These are phyloP conservation scores for Acanthopleura granulata DNA, from an alignment of 2,888 invertebrate genomes.

Conservation along the genomic window DNA sequence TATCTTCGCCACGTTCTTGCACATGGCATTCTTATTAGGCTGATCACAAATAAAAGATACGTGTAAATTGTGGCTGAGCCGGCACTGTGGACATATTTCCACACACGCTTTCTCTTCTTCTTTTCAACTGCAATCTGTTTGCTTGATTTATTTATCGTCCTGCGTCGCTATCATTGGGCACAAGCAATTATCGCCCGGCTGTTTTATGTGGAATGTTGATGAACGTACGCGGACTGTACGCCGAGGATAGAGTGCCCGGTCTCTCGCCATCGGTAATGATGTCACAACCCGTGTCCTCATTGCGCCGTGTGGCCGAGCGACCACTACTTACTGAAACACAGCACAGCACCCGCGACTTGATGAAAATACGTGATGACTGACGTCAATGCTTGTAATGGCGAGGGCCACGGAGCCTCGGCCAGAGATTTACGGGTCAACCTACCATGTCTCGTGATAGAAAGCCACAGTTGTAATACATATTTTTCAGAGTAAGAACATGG, in stretches of 20 bases:
- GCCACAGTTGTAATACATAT: no score
- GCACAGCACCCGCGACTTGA: no score
- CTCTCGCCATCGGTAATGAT: constrained; percentile 7
- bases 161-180: background rate
- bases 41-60: constrained; percentile 1
- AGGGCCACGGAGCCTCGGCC: no score
- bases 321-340: no score
- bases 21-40: background rate
- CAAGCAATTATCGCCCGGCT: constrained; percentile 1
- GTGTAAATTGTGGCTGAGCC: constrained; percentile 5
- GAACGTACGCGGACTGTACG: background rate
- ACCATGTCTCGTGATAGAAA: no score
- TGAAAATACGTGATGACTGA: no score
- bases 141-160: background rate
- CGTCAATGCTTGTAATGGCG: no score
- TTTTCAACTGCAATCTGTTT: background rate
- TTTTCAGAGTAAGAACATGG: no score
- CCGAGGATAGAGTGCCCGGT: background rate
- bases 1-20: no score
- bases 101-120: background rate
- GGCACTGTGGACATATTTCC: background rate
- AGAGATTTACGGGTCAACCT: no score
- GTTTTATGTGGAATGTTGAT: constrained; percentile 8
- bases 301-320: background rate
- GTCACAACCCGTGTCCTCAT: constrained; percentile 8